A percentile compares a stretch with the other conserved stretches of the same genome.
These are phyloP conservation scores for Bucorvus abyssinicus DNA, from an alignment of 2,797 vertebrate species.

Conservation along the genomic window DNA sequence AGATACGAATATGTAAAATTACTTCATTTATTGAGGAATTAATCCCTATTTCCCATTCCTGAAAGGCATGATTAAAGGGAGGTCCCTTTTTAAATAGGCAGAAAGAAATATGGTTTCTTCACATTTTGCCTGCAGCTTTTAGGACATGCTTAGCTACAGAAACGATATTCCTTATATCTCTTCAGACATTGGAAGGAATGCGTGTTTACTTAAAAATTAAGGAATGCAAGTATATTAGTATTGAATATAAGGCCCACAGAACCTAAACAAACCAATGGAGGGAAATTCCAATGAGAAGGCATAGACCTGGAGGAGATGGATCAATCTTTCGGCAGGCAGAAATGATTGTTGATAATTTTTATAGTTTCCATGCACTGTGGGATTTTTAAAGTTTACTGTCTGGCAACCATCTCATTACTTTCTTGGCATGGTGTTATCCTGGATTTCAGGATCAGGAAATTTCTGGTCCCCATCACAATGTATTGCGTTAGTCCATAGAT, in stretches of 20 bases:
- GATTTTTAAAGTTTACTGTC: neutral
- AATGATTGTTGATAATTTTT: neutral
- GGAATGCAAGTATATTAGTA: neutral
- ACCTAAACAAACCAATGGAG: neutral
- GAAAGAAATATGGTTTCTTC: neutral
- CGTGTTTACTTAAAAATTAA: neutral
- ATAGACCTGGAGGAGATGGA: neutral
- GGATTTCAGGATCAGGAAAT: neutral
- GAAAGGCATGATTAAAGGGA: neutral
- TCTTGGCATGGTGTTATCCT: neutral
- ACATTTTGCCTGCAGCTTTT: neutral
- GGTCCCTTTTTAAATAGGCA: neutral
- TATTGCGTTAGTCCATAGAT: neutral
- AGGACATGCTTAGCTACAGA: neutral
- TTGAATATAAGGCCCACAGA: neutral
- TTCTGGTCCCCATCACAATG: neutral
- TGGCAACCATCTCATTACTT: neutral
- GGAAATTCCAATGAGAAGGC: neutral
- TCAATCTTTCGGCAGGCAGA: neutral
- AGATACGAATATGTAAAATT: neutral
- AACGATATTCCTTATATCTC: neutral
- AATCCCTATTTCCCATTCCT: neutral
- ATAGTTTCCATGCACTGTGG: neutral
- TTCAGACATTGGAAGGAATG: neutral
- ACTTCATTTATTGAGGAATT: neutral